phyloP scores from a whole-genome alignment of 2,113 vertebrate species.

The Antennarius striatus region DNA sequence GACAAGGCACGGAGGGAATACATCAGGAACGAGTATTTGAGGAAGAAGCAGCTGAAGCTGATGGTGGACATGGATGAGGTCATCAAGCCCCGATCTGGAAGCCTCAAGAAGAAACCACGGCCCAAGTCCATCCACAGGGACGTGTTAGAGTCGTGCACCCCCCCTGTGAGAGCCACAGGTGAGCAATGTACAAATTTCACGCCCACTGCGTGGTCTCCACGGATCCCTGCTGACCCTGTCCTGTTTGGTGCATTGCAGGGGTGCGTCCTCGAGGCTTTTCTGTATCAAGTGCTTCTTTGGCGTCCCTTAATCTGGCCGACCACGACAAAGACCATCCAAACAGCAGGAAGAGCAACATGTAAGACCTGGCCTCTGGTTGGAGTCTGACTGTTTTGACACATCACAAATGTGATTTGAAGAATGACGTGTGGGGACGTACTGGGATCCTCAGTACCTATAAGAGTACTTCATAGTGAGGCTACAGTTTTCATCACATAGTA shows the following conservation, averaged over 20 bases:
- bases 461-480: too few species aligned
- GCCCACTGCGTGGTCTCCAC: too few species aligned
- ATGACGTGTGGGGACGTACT: too few species aligned
- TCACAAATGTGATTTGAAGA: too few species aligned
- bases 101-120: conserved; percentile 89
- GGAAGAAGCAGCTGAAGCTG: conserved; percentile 93
- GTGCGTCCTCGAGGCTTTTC: conserved; percentile 86
- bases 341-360: conserved; percentile 93
- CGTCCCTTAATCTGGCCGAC: conserved; percentile 92
- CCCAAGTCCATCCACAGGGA: conserved; percentile 97
- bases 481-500: too few species aligned
- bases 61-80: conserved; percentile 95
- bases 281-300: conserved; percentile 93
- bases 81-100: conserved; percentile 87
- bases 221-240: not conserved
- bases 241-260: conserved; percentile 69
- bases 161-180: conserved; percentile 87
- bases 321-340: conserved; percentile 87
- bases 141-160: conserved; percentile 86
- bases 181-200: conserved; percentile 12
- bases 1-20: conserved; percentile 89
- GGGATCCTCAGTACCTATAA: too few species aligned
- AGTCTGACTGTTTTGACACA: too few species aligned
- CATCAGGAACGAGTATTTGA: conserved; percentile 93
- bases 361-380: conserved; percentile 29